Conservation (phyloP, 2,888 invertebrate species). For the Stomorhina lunata region DNA sequence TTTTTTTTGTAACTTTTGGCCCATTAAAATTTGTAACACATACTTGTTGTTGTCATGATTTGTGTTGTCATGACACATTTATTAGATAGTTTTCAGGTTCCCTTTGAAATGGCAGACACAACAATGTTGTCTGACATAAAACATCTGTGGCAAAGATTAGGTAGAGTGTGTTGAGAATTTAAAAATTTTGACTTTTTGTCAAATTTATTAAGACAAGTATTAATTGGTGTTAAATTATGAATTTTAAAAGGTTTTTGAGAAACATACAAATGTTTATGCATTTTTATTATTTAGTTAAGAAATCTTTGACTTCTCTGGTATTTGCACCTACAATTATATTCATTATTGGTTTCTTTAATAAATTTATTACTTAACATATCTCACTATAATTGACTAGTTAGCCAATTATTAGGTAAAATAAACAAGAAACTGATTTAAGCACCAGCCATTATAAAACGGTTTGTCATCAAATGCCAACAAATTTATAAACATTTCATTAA, state of each 20-base stretch:
- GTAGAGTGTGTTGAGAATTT: too few relatives aligned
- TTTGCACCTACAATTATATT: too few relatives aligned
- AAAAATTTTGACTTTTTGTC: not conserved
- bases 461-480: slow-evolving; percentile 3
- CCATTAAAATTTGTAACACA: slow-evolving; percentile 7
- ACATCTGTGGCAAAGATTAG: slow-evolving; percentile 7
- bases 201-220: slow-evolving; percentile 41
- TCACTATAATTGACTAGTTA: slow-evolving; percentile 1
- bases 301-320: too few relatives aligned
- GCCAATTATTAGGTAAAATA: not conserved
- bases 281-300: too few relatives aligned
- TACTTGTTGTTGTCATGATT: slow-evolving; percentile 32
- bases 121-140: not conserved
- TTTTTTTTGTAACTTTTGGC: not conserved
- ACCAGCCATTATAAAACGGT: not conserved
- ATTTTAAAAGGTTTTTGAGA: not conserved
- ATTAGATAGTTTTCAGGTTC: not conserved
- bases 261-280: too few relatives aligned
- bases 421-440: not conserved
- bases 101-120: too few relatives aligned
- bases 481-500: not conserved
- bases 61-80: slow-evolving; percentile 42
- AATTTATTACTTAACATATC: not conserved
- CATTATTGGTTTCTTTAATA: too few relatives aligned
- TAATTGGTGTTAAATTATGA: slow-evolving; percentile 34